These are phyloP conservation scores for Suillia variegata DNA, from an alignment of 2,888 invertebrate species.

Conservation along the genomic window DNA sequence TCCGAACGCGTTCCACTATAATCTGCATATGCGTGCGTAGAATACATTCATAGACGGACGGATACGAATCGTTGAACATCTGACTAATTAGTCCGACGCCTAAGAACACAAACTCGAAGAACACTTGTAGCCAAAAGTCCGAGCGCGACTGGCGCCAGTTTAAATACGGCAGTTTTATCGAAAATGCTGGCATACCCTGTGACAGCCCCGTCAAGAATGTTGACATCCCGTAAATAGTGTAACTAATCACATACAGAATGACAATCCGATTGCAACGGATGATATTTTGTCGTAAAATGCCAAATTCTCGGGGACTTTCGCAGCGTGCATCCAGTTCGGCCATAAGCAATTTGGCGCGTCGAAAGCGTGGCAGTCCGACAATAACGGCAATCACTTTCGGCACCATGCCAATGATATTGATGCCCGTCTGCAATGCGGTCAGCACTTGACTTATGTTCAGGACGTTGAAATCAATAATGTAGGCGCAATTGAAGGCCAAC, in stretches of 20 bases:
- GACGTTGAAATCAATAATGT: constrained; percentile 14
- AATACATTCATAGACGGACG: constrained; percentile 32
- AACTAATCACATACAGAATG: too few relatives aligned
- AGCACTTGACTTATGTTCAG: constrained; percentile 35
- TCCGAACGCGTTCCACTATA: constrained; percentile 23
- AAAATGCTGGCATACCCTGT: constrained; percentile 29
- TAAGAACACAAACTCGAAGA: constrained; percentile 29
- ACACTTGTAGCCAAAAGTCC: constrained; percentile 30
- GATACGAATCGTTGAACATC: constrained; percentile 31
- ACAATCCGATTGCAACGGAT: too few relatives aligned
- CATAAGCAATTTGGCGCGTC: constrained; percentile 25
- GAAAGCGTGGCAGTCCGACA: constrained; percentile 22
- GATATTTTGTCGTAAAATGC: constrained; percentile 21
- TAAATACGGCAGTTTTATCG: constrained; percentile 31
- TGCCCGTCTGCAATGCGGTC: constrained; percentile 33
- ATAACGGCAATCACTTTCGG: constrained; percentile 31
- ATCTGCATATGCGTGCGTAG: constrained; percentile 29
- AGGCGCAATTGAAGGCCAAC: constrained; percentile 27
- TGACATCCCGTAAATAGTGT: constrained; percentile 26
- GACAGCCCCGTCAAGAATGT: constrained; percentile 25
- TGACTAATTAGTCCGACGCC: constrained; percentile 23
- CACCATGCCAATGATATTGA: constrained; percentile 24
- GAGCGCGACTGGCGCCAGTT: constrained; percentile 33
- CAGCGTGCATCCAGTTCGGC: constrained; percentile 34
- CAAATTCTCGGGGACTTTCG: constrained; percentile 21